phyloP scores from a whole-genome alignment of 2,113 vertebrate genomes.

The Falco punctatus region DNA sequence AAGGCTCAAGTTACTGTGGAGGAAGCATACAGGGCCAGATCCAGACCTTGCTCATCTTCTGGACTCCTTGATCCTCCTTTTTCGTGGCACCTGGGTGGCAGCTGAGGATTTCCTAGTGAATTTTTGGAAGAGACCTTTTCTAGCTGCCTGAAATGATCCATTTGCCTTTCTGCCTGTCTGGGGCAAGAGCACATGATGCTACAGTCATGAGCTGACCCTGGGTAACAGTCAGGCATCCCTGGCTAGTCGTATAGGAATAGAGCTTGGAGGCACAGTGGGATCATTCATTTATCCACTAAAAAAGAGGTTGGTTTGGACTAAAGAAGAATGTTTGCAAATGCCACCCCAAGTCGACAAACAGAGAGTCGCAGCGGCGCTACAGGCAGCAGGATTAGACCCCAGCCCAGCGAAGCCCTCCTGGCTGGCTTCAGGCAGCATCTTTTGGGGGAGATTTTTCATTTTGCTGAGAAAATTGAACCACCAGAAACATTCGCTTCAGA shows the following conservation, averaged over 20 bases:
- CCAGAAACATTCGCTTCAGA: accelerated
- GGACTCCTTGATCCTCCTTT: neutral
- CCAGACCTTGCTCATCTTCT: neutral
- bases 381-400: neutral
- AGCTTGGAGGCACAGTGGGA: neutral
- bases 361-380: neutral
- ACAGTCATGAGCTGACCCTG: neutral
- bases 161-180: neutral
- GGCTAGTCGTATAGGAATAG: neutral
- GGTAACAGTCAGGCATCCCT: neutral
- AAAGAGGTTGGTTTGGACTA: neutral
- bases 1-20: neutral
- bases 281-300: neutral
- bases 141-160: neutral
- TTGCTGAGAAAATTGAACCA: neutral
- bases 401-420: neutral
- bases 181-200: neutral
- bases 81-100: neutral
- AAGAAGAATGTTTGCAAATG: neutral
- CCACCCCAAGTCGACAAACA: neutral
- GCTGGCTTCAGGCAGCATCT: neutral
- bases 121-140: slow-evolving; percentile 27
- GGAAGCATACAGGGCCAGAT: neutral
- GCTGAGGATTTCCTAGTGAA: neutral
- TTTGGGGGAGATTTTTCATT: neutral